Evolutionary conservation across 2,888 invertebrate genomes (phyloP).

Genomic region (Drosophila subsilvestris): DNA sequence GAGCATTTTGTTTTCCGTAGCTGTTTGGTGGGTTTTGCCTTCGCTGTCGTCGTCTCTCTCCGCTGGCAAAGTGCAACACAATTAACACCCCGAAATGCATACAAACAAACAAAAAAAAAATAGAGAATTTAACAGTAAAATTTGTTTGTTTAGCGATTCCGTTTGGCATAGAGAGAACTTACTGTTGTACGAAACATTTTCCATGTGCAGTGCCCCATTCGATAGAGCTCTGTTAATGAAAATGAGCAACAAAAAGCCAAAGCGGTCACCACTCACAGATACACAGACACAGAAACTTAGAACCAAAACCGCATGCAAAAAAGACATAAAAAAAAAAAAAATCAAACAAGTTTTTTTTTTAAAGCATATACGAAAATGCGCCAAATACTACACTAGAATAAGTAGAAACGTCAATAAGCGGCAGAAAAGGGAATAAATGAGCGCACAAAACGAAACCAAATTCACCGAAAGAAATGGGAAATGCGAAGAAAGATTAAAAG

Average conservation of each 20-base stretch:
- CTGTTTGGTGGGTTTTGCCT: constrained; percentile 31
- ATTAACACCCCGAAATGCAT: constrained; percentile 75
- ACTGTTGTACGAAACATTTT: constrained; percentile 69
- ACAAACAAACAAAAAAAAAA: constrained; percentile 28
- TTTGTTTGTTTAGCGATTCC: constrained; percentile 75
- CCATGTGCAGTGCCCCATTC: constrained; percentile 35
- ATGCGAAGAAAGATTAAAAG: constrained; percentile 22
- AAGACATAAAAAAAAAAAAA: constrained; percentile 47
- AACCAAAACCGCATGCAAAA: constrained; percentile 48
- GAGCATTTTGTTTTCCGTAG: constrained; percentile 33
- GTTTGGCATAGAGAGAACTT: constrained; percentile 53
- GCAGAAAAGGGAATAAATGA: constrained; percentile 45
- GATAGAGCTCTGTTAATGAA: constrained; percentile 77
- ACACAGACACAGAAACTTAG: constrained; percentile 24
- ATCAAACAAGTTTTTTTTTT: constrained; percentile 33
- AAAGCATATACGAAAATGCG: constrained; percentile 75
- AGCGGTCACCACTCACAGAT: constrained; percentile 56
- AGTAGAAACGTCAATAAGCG: constrained; percentile 76
- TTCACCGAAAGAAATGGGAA: constrained; percentile 21
- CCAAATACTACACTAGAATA: constrained; percentile 73
- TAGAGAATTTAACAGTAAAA: constrained; percentile 70
- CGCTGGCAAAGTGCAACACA: constrained; percentile 74
- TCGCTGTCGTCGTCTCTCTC: neutral
- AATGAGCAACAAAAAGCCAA: constrained; percentile 74
- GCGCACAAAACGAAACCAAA: constrained; percentile 56